Base-by-base conservation (phyloP, 2,113 vertebrate species). In the Lepus americanus region DNA sequence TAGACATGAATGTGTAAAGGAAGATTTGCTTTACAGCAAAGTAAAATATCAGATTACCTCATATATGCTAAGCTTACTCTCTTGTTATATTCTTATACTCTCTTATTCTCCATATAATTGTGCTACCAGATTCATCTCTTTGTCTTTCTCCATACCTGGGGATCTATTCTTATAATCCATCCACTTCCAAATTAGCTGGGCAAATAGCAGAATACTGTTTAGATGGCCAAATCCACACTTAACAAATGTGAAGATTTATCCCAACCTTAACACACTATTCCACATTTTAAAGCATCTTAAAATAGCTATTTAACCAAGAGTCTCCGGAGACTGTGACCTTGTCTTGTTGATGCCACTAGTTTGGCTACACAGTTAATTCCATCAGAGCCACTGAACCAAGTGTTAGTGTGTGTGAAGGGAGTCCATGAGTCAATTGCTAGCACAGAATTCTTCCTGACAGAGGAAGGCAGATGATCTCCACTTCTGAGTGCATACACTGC, bases 301-400 rank as follows among this genome's bases (percentile, higher is more conserved):
- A 93, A 90, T 85, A 93, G 5, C 84, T 94, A 39, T 92, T 96
- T 96, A 85, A 82, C 81, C 66, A 87, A 20, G 90, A 87, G 67
- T 93, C 79, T 36, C 86, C 49, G 74, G 95, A 80, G 94, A 39
- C 79, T 33, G 11, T 61, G 70, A 61, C 25, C 93, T 89, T 84
- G 77, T 80, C 85, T 89, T 67, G 33, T 67, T 29, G n/a, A 78
- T 81, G 89, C 49, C 89, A 94, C 92, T 96, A 78, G 74, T 92
- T 95, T 89, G 86, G 92, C 86, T 94, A 77, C 83, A 82, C n/a
- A 69, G 87, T 83, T 97, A 94, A 97, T 96, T 97, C 96, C 95
- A 95, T 95, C 86, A 88, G 90, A 96, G 94, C 63, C 95, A 95
- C 1, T 83, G 90, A 96, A 95, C 81, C 90, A 95, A 92, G 55